A percentile compares a stretch with the other conserved stretches of the same genome.
These are phyloP conservation scores for Halcyon malimbica DNA, from an alignment of 2,113 vertebrate species.

Conservation along the genomic window DNA sequence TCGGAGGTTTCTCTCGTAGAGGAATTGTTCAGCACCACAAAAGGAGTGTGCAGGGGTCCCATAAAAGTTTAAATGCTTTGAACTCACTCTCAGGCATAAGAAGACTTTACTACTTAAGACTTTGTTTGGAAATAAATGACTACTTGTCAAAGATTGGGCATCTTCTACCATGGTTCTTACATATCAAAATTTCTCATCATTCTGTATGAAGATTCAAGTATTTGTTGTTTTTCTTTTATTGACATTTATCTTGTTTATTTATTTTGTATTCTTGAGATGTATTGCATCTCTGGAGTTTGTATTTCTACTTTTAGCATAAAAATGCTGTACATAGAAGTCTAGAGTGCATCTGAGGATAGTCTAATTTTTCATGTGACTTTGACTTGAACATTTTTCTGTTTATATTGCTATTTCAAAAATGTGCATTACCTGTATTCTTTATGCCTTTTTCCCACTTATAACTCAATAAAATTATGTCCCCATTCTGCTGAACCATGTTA, in stretches of 20 bases:
- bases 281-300: conserved; percentile 20
- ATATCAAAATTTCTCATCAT: background rate
- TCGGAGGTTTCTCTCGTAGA: background rate
- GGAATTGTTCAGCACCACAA: background rate
- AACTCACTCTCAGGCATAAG: background rate
- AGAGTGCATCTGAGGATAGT: conserved; percentile 4
- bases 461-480: conserved; percentile 53
- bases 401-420: conserved; percentile 40
- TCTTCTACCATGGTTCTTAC: background rate
- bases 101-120: background rate
- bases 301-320: conserved; percentile 3
- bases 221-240: conserved; percentile 4
- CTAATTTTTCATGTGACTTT: conserved; percentile 43
- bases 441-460: conserved; percentile 25
- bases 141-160: background rate
- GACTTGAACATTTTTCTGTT: conserved; percentile 42
- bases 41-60: background rate
- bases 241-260: conserved; percentile 2
- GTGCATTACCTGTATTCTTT: conserved; percentile 57
- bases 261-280: conserved; percentile 38
- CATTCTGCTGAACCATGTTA: background rate
- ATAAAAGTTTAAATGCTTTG: background rate
- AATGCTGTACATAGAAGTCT: conserved; percentile 27
- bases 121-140: conserved; percentile 51
- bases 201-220: background rate